Evolutionary conservation across 2,113 vertebrate genomes (phyloP), one percentile per base, ranked within the genome.

Genomic region (Heloderma charlesbogerti): DNA sequence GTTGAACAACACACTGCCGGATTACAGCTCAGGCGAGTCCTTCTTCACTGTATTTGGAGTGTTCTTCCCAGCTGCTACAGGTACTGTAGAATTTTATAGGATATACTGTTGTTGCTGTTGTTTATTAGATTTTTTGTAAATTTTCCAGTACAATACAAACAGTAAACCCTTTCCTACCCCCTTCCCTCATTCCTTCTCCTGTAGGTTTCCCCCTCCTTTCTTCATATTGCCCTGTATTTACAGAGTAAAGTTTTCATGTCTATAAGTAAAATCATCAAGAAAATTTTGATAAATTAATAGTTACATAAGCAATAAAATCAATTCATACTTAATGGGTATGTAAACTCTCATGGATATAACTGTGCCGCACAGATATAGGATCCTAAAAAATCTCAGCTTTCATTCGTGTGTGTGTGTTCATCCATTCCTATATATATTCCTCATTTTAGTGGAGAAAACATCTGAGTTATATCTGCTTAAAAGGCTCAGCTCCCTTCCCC

Each of bases 21-120:
- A 98, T 92, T 99, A 99, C 94, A 99, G 95, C 80, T 95, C 97
- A 0, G 98, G 98, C 81, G 99, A 99, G 96, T 98, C 96, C 86
- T 99, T 99, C 97, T 99, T 99, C 97, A 99, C 98, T 0, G 98
- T 99, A 54, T 99, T 99, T 94, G 99, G 99, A 74, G 99, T 99
- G 66, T 99, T 99, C 94, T 99, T 99, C 95, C 99, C 99, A 16
- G 98, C 99, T 91, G 99, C 99, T 5, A 99, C 99, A 98, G 99
- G 99, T 99, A 96, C 15, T 0, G n/a, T 74, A 4, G 18, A 43
- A 27, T 85, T 94, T 89, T 82, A 0, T 87, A 60, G 40, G 20
- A 18, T 22, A 71, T 34, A 29, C 5, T 84, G 10, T 71, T 71
- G 31, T n/a, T 51, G 48, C 48, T 51, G 16, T 60, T 60, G 15